Conservation (phyloP, 1,140 invertebrate genomes). For the Andrena cerasifolii region DNA sequence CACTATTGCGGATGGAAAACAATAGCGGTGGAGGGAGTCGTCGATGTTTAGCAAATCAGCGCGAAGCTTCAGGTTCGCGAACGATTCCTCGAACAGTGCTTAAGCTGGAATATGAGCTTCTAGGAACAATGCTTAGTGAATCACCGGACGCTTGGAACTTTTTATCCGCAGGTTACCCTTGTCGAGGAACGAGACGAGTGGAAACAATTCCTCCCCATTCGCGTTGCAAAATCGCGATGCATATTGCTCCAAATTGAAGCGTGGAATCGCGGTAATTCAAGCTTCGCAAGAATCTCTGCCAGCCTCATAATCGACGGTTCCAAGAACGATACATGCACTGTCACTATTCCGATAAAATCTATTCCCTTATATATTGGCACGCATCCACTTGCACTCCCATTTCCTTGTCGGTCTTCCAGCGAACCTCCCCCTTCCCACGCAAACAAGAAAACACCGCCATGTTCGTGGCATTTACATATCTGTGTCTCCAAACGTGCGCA, state of each 20-base stretch:
- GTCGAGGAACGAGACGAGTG: neutral
- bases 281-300: neutral
- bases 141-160: neutral
- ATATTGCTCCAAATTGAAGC: neutral
- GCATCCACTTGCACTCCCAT: neutral
- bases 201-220: neutral
- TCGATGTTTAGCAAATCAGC: too few species aligned
- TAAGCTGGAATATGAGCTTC: too few species aligned
- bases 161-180: too few species aligned
- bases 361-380: neutral
- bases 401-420: neutral
- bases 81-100: too few species aligned
- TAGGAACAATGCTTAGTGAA: neutral
- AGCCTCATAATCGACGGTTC: neutral
- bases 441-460: too few species aligned
- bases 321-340: neutral
- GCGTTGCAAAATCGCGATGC: neutral
- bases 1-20: too few species aligned
- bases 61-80: too few species aligned
- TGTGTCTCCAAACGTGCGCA: neutral
- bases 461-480: neutral
- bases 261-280: neutral
- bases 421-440: neutral
- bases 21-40: too few species aligned
- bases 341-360: slow-evolving; percentile 2